Evolutionary conservation across 1,140 invertebrate species (phyloP).

Genomic region (Drosophila varians): DNA sequence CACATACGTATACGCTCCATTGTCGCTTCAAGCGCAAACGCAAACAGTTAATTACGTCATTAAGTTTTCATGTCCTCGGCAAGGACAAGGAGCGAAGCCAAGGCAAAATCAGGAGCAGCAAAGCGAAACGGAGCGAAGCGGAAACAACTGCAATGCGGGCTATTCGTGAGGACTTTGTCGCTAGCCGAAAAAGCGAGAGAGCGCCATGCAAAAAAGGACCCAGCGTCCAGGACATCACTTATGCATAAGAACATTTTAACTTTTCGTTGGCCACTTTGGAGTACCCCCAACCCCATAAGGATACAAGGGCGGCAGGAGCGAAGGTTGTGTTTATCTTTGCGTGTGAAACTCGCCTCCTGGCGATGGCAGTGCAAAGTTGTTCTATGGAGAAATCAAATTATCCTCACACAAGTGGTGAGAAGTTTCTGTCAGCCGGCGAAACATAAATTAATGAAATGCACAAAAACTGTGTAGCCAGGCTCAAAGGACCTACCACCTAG

Average conservation of each 20-base stretch:
- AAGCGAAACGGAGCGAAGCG: slow-evolving; percentile 30
- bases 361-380: slow-evolving; percentile 31
- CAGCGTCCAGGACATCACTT: slow-evolving; percentile 61
- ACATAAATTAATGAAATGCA: slow-evolving; percentile 73
- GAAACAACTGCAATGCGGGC: slow-evolving; percentile 77
- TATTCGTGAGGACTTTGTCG: slow-evolving; percentile 75
- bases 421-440: slow-evolving; percentile 40
- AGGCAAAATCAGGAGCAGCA: slow-evolving; percentile 1
- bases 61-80: slow-evolving; percentile 75
- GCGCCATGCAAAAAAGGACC: slow-evolving; percentile 45
- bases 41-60: slow-evolving; percentile 80
- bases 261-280: slow-evolving; percentile 76
- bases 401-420: slow-evolving; percentile 28
- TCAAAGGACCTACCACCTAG: background rate
- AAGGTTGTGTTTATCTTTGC: slow-evolving; percentile 65
- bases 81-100: background rate
- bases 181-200: slow-evolving; percentile 25
- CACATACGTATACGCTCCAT: background rate
- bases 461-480: slow-evolving; percentile 28
- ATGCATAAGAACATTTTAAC: slow-evolving; percentile 81
- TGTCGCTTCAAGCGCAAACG: slow-evolving; percentile 63
- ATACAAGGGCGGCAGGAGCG: background rate
- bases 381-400: slow-evolving; percentile 59
- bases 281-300: slow-evolving; percentile 7
- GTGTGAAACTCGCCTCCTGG: slow-evolving; percentile 72